Conservation (phyloP, 2,888 invertebrate genomes). For the Lissonota sp. region DNA sequence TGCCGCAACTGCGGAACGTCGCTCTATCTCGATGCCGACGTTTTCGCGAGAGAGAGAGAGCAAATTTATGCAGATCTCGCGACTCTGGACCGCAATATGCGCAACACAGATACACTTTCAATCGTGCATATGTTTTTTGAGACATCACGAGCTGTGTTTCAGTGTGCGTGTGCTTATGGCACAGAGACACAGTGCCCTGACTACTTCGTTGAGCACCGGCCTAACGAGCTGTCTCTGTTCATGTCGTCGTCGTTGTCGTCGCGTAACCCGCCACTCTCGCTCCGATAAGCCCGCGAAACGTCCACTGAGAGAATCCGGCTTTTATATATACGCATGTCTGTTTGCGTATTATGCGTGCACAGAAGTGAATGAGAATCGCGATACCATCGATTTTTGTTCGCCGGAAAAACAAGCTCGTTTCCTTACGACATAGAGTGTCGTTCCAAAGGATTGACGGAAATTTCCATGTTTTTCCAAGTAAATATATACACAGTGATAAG, state of each 20-base stretch:
- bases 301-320: slow-evolving; percentile 37
- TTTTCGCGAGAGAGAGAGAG: slow-evolving; percentile 24
- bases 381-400: too few relatives aligned
- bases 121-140: too few relatives aligned
- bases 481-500: too few relatives aligned
- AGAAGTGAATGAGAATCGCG: background rate
- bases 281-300: slow-evolving; percentile 67
- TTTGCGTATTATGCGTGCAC: slow-evolving; percentile 2
- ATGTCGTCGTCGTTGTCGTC: slow-evolving; percentile 60
- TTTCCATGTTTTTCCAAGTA: too few relatives aligned
- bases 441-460: too few relatives aligned
- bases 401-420: too few relatives aligned
- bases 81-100: too few relatives aligned
- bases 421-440: too few relatives aligned
- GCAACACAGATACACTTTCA: too few relatives aligned
- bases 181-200: slow-evolving; percentile 64
- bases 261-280: slow-evolving; percentile 67
- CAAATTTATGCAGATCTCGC: slow-evolving; percentile 62
- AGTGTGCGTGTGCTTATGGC: slow-evolving; percentile 57
- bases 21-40: slow-evolving; percentile 32
- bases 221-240: slow-evolving; percentile 70
- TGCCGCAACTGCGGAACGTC: slow-evolving; percentile 61
- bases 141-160: slow-evolving; percentile 23
- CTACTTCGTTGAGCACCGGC: slow-evolving; percentile 61
- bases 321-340: background rate